Percentiles rank a stretch among this genome's conserved stretches.
Evolutionary conservation across 2,113 vertebrate species (phyloP).

Genomic region (Petrocephalus microphthalmus): DNA sequence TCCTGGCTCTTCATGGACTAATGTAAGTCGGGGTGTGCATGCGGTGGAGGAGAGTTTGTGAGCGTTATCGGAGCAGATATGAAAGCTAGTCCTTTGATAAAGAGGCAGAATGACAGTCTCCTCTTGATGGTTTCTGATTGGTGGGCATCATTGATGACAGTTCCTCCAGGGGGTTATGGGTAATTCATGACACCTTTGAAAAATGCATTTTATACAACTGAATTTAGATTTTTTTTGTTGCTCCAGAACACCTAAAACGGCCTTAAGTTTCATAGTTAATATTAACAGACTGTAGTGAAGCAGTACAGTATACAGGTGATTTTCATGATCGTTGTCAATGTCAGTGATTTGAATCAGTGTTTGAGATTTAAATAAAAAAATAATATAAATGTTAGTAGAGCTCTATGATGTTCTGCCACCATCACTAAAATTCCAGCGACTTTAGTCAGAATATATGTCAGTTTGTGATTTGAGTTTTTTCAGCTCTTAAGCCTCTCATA

Average conservation of each 20-base stretch:
- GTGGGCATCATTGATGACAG: slow-evolving; percentile 27
- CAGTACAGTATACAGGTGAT: not conserved
- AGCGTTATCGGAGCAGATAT: slow-evolving; percentile 1
- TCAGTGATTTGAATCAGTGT: too few species aligned
- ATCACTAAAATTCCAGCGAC: not conserved
- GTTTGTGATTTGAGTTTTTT: not conserved
- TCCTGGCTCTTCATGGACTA: not conserved
- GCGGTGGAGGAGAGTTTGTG: not conserved
- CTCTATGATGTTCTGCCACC: not conserved
- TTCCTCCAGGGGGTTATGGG: slow-evolving; percentile 19
- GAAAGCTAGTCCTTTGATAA: slow-evolving; percentile 1
- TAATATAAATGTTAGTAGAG: not conserved
- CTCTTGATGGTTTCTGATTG: slow-evolving; percentile 14
- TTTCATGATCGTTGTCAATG: not conserved
- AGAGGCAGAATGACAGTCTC: slow-evolving; percentile 17
- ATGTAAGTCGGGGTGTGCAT: not conserved
- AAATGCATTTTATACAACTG: slow-evolving; percentile 19
- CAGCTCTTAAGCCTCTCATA: not conserved
- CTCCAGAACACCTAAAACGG: not conserved
- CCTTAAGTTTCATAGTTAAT: not conserved
- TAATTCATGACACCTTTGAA: slow-evolving; percentile 23
- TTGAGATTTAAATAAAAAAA: too few species aligned
- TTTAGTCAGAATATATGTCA: not conserved
- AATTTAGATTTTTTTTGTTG: slow-evolving; percentile 1
- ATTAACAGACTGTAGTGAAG: not conserved